These are phyloP conservation scores for Clunio marinus DNA, from an alignment of 2,888 invertebrate genomes.

Conservation along the genomic window DNA sequence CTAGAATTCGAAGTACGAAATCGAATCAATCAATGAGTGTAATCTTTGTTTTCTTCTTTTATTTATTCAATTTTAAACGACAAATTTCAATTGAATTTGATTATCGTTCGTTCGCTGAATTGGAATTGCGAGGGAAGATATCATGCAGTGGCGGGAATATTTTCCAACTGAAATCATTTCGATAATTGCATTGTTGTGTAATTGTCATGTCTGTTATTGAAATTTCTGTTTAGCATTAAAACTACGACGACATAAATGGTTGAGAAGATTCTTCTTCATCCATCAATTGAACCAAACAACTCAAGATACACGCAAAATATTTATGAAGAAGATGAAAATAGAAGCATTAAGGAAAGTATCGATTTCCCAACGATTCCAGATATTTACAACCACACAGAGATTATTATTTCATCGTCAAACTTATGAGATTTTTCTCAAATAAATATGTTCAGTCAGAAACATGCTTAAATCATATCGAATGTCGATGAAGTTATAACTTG, in stretches of 20 bases:
- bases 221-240: slow-evolving; percentile 17
- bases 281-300: no score
- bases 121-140: neutral
- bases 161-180: neutral
- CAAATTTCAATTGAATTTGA: neutral
- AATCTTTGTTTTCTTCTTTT: no score
- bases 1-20: neutral
- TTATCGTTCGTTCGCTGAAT: neutral
- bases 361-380: neutral
- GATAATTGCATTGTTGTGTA: slow-evolving; percentile 27
- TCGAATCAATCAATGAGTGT: neutral
- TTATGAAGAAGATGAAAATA: neutral
- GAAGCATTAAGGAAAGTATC: neutral
- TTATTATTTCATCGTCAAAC: neutral
- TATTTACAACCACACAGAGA: neutral
- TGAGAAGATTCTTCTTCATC: neutral
- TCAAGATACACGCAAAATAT: neutral
- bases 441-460: no score
- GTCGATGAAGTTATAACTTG: slow-evolving; percentile 1
- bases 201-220: slow-evolving; percentile 29
- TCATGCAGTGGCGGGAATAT: slow-evolving; percentile 19
- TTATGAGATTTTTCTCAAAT: neutral
- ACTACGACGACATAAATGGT: neutral
- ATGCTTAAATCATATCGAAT: neutral
- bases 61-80: neutral